Evolutionary conservation across 2,888 invertebrate genomes (phyloP).

Genomic region (Leptothorax acervorum): DNA sequence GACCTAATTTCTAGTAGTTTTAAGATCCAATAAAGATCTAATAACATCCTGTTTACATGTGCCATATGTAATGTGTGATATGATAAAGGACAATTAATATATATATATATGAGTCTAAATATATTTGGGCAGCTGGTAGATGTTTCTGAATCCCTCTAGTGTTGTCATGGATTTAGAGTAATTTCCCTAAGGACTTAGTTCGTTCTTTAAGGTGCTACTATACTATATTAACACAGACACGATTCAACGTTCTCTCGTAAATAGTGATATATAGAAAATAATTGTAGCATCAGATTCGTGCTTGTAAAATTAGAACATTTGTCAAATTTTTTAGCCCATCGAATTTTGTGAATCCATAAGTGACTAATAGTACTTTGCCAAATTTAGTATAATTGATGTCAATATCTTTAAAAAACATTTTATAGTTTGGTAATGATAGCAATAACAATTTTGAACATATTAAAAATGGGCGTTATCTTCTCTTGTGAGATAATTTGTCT

Average conservation of each 20-base stretch:
- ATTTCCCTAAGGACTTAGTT: slow-evolving; percentile 16
- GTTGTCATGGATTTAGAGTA: slow-evolving; percentile 8
- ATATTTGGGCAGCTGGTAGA: background rate
- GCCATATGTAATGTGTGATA: slow-evolving; percentile 5
- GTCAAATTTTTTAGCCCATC: background rate
- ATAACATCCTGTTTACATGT: background rate
- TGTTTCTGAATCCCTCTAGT: slow-evolving; percentile 25
- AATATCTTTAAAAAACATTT: background rate
- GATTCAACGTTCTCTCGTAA: background rate
- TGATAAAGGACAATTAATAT: slow-evolving; percentile 10
- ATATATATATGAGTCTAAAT: background rate
- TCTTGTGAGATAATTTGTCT: background rate
- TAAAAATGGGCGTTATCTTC: background rate
- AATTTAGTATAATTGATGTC: background rate
- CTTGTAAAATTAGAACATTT: slow-evolving; percentile 19
- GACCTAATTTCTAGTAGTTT: background rate
- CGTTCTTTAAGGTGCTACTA: background rate
- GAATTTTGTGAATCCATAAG: background rate
- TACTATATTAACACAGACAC: background rate
- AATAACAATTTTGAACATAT: background rate
- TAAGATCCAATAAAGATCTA: background rate
- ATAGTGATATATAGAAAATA: background rate
- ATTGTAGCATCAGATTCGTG: background rate
- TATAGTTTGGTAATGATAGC: background rate
- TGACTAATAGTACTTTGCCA: background rate